Evolutionary conservation across 2,797 vertebrate species (phyloP).

Genomic region (Galago senegalensis): DNA sequence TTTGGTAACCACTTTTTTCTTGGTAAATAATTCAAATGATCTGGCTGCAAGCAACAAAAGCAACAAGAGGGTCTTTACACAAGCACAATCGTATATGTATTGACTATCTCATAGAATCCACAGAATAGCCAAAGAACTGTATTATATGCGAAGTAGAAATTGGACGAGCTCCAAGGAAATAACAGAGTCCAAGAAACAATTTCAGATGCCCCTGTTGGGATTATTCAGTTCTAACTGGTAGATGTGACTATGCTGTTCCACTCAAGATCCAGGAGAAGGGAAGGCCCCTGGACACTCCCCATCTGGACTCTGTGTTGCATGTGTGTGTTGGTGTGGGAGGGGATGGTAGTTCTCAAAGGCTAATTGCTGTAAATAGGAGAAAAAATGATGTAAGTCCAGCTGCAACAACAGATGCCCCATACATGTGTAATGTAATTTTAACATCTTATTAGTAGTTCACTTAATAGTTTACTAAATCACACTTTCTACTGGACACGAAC

Average conservation of each 20-base stretch:
- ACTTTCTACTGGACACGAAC: background rate
- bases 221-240: background rate
- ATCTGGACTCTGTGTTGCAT: background rate
- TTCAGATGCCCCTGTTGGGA: no score
- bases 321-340: background rate
- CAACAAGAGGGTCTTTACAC: background rate
- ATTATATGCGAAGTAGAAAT: background rate
- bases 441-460: background rate
- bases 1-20: background rate
- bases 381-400: background rate
- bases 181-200: background rate
- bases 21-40: background rate
- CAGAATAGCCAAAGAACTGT: background rate
- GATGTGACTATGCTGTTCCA: background rate
- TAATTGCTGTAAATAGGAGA: background rate
- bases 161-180: background rate
- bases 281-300: background rate
- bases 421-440: background rate
- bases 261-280: background rate
- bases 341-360: background rate
- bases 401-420: background rate
- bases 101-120: background rate
- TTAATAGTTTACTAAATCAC: conserved; percentile 12
- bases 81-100: background rate
- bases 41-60: background rate